These are phyloP conservation scores for Zosterops hypoxanthus DNA, from an alignment of 2,113 vertebrate genomes.

Conservation along the genomic window DNA sequence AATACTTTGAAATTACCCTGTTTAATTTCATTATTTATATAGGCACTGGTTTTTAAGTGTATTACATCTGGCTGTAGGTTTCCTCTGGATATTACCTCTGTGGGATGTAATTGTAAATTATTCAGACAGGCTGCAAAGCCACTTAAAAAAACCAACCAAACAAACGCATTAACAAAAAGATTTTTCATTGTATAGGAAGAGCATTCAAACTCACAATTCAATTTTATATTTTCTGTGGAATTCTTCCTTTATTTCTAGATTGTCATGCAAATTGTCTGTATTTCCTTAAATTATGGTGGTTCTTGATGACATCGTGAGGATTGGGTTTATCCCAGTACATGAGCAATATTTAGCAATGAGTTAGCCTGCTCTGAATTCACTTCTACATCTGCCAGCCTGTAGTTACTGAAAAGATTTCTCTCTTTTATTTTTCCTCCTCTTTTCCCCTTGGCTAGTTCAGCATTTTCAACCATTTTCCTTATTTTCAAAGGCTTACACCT, in stretches of 20 bases:
- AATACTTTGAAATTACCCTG: background rate
- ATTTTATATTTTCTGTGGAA: background rate
- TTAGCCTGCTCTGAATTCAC: constrained; percentile 46
- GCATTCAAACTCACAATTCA: background rate
- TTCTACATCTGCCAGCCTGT: constrained; percentile 27
- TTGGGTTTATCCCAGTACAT: background rate
- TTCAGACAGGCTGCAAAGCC: background rate
- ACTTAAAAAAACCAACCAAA: background rate
- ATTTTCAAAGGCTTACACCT: constrained; percentile 55
- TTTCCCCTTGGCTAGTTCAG: constrained; percentile 50
- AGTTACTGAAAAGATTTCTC: constrained; percentile 31
- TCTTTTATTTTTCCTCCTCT: constrained; percentile 28
- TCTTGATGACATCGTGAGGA: background rate
- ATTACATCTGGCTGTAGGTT: background rate
- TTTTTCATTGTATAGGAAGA: background rate
- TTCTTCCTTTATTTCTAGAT: background rate
- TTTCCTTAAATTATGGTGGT: background rate
- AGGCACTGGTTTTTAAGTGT: background rate
- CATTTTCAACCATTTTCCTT: constrained; percentile 43
- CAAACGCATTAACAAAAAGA: background rate
- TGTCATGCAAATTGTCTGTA: background rate
- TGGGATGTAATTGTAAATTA: background rate
- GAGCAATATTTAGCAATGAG: background rate
- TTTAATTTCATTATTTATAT: background rate
- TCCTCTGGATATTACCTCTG: background rate